These are phyloP conservation scores for Pachliopta kotzebuea DNA, from an alignment of 2,888 invertebrate species.

Conservation along the genomic window DNA sequence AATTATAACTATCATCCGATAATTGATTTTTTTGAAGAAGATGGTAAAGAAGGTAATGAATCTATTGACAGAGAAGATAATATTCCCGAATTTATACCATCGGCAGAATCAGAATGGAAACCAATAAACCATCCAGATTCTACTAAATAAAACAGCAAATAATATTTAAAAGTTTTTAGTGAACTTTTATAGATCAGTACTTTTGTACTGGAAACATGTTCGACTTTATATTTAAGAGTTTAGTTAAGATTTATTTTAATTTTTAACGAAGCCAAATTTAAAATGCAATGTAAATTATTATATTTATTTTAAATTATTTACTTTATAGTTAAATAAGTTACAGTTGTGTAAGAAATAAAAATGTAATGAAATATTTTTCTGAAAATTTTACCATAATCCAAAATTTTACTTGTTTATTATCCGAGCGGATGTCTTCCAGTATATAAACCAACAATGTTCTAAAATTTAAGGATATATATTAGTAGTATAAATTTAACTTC, in stretches of 20 bases:
- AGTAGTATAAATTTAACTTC: no score
- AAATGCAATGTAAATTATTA: conserved; percentile 55
- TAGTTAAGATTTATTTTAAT: background rate
- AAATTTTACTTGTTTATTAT: no score
- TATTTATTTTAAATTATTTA: conserved; percentile 37
- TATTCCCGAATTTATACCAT: conserved; percentile 47
- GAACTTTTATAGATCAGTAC: background rate
- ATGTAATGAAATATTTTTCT: background rate
- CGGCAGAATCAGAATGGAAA: conserved; percentile 72
- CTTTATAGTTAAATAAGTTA: conserved; percentile 22
- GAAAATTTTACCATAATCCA: background rate
- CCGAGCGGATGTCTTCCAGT: no score
- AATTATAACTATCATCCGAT: conserved; percentile 93
- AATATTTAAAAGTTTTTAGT: conserved; percentile 7
- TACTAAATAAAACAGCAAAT: conserved; percentile 35
- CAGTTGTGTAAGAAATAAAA: background rate
- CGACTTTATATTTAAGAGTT: background rate
- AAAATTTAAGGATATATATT: background rate
- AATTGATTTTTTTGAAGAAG: conserved; percentile 87
- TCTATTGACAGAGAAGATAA: conserved; percentile 69
- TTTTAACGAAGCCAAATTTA: conserved; percentile 62
- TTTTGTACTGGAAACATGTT: background rate
- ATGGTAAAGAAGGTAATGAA: conserved; percentile 51
- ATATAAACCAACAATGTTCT: no score
- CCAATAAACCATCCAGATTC: conserved; percentile 64